Percentiles rank a stretch among this genome's conserved stretches.
These are phyloP conservation scores for Drosophila nr. fundita DNA, from an alignment of 2,888 invertebrate species.

Conservation along the genomic window DNA sequence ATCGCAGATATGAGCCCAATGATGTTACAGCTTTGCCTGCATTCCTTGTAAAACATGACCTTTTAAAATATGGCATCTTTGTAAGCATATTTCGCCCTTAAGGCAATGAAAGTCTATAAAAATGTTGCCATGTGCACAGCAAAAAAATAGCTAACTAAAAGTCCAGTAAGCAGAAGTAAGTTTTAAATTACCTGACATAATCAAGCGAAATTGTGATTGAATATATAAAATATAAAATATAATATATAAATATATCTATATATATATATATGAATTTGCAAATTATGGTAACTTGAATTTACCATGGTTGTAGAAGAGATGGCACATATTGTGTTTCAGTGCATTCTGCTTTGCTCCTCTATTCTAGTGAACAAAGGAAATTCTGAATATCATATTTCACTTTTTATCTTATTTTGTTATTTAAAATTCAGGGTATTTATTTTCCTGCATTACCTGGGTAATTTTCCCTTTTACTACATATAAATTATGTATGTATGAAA, in stretches of 20 bases:
- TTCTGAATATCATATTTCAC: slow-evolving; percentile 6
- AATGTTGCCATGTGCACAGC: neutral
- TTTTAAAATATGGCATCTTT: neutral
- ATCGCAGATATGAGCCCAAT: slow-evolving; percentile 4
- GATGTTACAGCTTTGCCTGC: slow-evolving; percentile 2
- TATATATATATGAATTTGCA: too few relatives aligned
- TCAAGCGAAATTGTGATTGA: neutral
- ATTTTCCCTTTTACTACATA: neutral
- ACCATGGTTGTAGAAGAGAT: too few relatives aligned
- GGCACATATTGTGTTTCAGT: neutral
- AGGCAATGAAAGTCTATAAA: neutral
- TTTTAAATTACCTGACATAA: neutral
- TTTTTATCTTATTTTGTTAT: slow-evolving; percentile 9
- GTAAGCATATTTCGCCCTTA: slow-evolving; percentile 4
- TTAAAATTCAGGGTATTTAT: slow-evolving; percentile 30
- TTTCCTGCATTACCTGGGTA: neutral
- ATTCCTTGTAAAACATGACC: neutral
- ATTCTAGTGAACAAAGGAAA: neutral
- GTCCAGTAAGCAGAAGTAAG: neutral
- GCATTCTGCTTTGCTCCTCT: neutral
- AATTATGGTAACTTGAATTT: neutral
- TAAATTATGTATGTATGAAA: neutral
- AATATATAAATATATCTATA: neutral
- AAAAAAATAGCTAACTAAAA: neutral
- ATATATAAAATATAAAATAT: neutral